phyloP scores from a whole-genome alignment of 1,140 invertebrate genomes.

The Diachasmimorpha longicaudata region DNA sequence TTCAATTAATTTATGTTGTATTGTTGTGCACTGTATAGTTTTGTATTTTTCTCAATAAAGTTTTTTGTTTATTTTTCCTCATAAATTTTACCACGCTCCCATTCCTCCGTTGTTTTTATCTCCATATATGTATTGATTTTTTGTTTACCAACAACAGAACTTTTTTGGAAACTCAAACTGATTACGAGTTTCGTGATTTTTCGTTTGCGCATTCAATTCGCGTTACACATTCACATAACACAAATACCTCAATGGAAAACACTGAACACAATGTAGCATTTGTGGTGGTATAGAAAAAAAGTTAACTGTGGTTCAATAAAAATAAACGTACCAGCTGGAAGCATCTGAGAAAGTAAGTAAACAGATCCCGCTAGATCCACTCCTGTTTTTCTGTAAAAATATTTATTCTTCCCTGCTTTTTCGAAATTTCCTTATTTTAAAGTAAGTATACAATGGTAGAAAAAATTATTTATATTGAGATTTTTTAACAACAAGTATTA shows the following conservation, averaged over 20 bases:
- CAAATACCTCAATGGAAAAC: background rate
- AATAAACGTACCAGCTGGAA: background rate
- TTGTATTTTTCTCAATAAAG: background rate
- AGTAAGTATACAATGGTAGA: background rate
- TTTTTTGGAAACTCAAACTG: background rate
- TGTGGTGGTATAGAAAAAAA: background rate
- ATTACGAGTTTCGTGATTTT: background rate
- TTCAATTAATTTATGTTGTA: background rate
- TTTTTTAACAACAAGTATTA: too few species aligned
- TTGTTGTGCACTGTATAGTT: background rate
- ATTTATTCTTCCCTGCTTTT: background rate
- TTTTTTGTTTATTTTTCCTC: background rate
- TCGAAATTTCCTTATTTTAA: conserved; percentile 10
- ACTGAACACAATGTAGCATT: background rate
- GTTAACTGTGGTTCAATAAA: background rate
- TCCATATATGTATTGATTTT: background rate
- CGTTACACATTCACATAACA: background rate
- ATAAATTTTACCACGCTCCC: background rate
- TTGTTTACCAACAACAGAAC: background rate
- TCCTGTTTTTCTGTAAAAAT: background rate
- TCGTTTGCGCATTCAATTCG: background rate
- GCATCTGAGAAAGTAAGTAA: background rate
- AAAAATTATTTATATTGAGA: too few species aligned
- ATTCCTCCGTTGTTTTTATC: background rate
- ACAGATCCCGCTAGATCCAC: background rate